Evolutionary conservation across 2,113 vertebrate genomes (phyloP), one percentile per base, ranked within the genome.

Genomic region (Tautogolabrus adspersus): DNA sequence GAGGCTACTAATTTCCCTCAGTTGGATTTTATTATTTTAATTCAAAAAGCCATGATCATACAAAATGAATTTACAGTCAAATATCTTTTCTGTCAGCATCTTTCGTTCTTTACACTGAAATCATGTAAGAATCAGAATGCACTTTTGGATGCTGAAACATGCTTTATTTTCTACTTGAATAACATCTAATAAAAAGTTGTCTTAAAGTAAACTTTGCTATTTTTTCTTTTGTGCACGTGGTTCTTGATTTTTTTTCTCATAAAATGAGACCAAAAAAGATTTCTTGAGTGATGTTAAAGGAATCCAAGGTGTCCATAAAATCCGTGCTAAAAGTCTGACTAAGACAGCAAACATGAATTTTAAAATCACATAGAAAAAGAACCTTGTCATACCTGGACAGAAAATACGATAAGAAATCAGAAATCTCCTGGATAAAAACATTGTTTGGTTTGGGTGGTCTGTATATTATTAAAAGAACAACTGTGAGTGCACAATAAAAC

Each of bases 121-220:
- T 63, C n/a, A 52, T 56, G 12, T 67, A 66, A 37, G 26, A 77
- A 82, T 73, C 62, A 37, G 26, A 77, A 82, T 73, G 87, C 87
- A 91, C 90, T 91, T 92, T 92, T 86, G 49, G 68, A 77, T 87
- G 84, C 63, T 83, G 63, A 71, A 75, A 67, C n/a, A 38, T 67
- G 69, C 61, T 75, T 78, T 85, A 74, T 34, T 72, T 72, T 61
- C 18, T 75, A 34, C 54, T 49, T n/a, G 30, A 66, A 77, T 69
- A 72, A 79, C 10, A 13, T 57, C 13, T n/a, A 89, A 89, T 87
- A 86, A 91, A 90, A 21, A 3, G 7, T 22, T 68, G 6, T 62
- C 54, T 72, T 10, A 64, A 81, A 13, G 34, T 23, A 58, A 6
- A 79, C 16, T 22, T 34, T 47, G 7, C 9, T 58, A 23, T n/a